Evolutionary conservation across 2,888 invertebrate genomes (phyloP), one percentile per base, ranked within the genome.

Genomic region (Ophion obscuratus): DNA sequence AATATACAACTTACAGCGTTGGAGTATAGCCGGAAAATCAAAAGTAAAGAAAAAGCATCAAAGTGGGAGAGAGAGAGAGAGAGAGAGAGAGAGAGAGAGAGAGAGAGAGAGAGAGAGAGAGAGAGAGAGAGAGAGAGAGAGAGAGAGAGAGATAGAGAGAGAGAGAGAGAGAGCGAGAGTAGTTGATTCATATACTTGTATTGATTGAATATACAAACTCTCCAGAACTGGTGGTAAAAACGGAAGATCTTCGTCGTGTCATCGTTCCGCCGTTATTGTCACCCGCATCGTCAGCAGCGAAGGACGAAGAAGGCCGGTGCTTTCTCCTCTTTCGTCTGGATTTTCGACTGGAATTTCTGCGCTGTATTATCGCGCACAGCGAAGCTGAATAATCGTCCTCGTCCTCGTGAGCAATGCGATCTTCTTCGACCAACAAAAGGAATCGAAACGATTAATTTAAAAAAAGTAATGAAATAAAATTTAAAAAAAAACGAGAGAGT

Each of bases 341-440:
- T 68, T 96, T 95, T 78, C 97, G 95, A 47, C 96, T 95, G 87
- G 97, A 97, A 75, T 97, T 97, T 79, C 97, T 95, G 80, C 97
- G 95, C 93, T 97, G 97, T 91, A 98, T 96, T 89, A 98, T 98
- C 2, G 97, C 98, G 90, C 97, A 97, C 81, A 97, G 96, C 90
- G 98, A 98, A 10, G 96, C 96, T 0, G 97, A 98, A 93, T 98
- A 98, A 92, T 98, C 98, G 87, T 97, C 97, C 88, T 97, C 97
- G 1, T 96, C 90, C 71, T 91, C 91, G n/a, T 44, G 53, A 27
- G 70, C 17, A 10, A 27, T 14, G 14, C 70, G 70, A 27, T 40
- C 62, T 44, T 67, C 20, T 20, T 59, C 2, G 59, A 31, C 40
- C 4, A 4, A 47, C 3, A 57, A 20, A 47, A 20, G 44, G 73